Base-by-base conservation (phyloP, 1,140 invertebrate species). In the Lepidurus couesii region DNA sequence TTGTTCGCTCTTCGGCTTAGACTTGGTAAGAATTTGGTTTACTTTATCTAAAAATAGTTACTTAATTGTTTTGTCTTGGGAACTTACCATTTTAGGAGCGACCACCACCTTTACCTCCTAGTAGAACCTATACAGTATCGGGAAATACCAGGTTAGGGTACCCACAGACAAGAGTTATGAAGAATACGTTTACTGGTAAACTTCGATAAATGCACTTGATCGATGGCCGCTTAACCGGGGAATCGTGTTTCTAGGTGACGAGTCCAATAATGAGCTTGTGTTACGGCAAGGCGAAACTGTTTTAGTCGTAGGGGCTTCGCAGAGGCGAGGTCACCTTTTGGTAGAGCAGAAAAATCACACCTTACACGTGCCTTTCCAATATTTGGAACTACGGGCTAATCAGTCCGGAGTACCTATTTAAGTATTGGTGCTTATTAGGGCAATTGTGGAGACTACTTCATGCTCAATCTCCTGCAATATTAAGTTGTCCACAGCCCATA, bases 71-170 rank as follows among this genome's bases (percentile, higher is more conserved):
- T 80, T 80, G 80, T 81, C 82, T 82, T 44, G 24, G 24, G n/a
- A 80, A 74, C 53, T 77, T 79, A 53, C 11, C 24, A 3, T 53
- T 80, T 24, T 84, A 94, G 92, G 93, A 96, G 86, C 88, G 93
- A 80, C 94, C 95, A 13, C 95, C 95, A 9, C 94, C 94, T 21
- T 90, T 97, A 53, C 95, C 95, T 7, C 93, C 93, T 6, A 93
- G 93, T 82, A 89, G 95, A 80, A 90, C 93, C 0, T 97, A 97
- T 85, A 96, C 94, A 42, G 93, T 97, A 53, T 88, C 92, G 43
- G 94, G 93, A 79, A 96, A 96, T 85, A 93, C 93, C n/a, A 96
- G 96, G 86, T 85, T 97, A 78, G 91, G 93, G 80, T 97, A 96
- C 87, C 95, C 95, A 44, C 95, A 97, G 86, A 93, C 91, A 77